Percentiles rank a stretch among this genome's conserved stretches.
phyloP scores from a whole-genome alignment of 2,113 vertebrate genomes.

The Platanista minor region DNA sequence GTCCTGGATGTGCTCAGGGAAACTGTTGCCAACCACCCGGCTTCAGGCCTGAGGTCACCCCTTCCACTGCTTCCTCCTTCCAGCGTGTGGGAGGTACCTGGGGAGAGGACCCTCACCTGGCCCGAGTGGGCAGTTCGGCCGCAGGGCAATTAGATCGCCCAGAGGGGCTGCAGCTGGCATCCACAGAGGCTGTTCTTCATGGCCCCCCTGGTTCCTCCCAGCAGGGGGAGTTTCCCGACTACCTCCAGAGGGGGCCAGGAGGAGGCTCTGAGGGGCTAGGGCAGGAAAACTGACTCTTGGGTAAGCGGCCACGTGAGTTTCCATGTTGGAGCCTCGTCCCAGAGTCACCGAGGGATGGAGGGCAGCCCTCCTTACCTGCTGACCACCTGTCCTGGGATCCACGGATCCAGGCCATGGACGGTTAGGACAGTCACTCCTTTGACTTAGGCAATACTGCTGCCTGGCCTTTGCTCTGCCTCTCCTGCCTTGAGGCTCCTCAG shows the following conservation, averaged over 20 bases:
- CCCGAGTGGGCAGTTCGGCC: neutral
- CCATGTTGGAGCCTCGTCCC: neutral
- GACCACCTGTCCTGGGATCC: neutral
- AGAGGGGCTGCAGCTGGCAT: neutral
- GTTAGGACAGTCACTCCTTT: too few species aligned
- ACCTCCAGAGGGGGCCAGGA: accelerated
- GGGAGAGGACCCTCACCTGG: neutral
- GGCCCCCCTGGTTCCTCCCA: neutral
- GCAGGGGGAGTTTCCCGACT: neutral
- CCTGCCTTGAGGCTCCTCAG: neutral
- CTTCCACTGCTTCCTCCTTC: neutral
- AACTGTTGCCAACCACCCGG: neutral
- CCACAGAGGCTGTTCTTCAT: too few species aligned
- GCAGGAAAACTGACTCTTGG: neutral
- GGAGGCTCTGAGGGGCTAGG: neutral
- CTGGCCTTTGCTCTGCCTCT: neutral
- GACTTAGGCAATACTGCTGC: neutral
- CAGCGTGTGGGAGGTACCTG: neutral
- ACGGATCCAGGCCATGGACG: accelerated
- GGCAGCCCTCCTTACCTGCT: neutral
- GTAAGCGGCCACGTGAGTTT: accelerated
- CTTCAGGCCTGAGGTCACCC: neutral
- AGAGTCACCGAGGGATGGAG: neutral
- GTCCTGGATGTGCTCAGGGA: neutral
- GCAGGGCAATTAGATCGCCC: neutral